These are phyloP conservation scores for Saccostrea glomerata DNA, from an alignment of 1,140 invertebrate species.

Conservation along the genomic window DNA sequence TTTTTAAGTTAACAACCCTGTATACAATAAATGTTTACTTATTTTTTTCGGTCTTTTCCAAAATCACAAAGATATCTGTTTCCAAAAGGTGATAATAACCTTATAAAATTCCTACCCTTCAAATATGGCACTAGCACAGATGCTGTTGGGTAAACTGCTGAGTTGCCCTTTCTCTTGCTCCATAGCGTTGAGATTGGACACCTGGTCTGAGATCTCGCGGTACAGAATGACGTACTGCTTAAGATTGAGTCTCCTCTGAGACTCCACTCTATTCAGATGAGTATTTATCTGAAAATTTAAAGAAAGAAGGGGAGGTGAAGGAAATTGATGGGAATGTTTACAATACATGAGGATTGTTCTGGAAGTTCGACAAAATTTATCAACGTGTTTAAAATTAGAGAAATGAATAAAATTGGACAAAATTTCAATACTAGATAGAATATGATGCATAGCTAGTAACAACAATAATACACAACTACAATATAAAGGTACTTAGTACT, in stretches of 20 bases:
- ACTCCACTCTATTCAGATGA: slow-evolving; percentile 78
- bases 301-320: background rate
- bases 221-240: slow-evolving; percentile 80
- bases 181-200: slow-evolving; percentile 58
- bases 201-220: slow-evolving; percentile 75
- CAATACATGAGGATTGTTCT: background rate
- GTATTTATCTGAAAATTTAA: slow-evolving; percentile 66
- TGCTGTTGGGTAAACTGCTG: slow-evolving; percentile 50
- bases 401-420: too few relatives aligned
- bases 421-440: too few relatives aligned
- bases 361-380: background rate
- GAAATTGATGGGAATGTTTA: too few relatives aligned
- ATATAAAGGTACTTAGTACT: too few relatives aligned
- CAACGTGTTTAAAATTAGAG: too few relatives aligned
- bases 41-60: too few relatives aligned
- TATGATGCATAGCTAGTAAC: too few relatives aligned
- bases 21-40: too few relatives aligned
- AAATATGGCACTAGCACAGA: slow-evolving; percentile 70
- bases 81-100: background rate
- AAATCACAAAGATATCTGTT: slow-evolving; percentile 38
- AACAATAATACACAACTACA: too few relatives aligned
- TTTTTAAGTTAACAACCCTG: too few relatives aligned
- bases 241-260: slow-evolving; percentile 82
- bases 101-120: slow-evolving; percentile 30
- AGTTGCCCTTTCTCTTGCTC: slow-evolving; percentile 12